Evolutionary conservation across 2,797 vertebrate genomes (phyloP), one percentile per base, ranked within the genome.

Genomic region (Cossypha polioptera): DNA sequence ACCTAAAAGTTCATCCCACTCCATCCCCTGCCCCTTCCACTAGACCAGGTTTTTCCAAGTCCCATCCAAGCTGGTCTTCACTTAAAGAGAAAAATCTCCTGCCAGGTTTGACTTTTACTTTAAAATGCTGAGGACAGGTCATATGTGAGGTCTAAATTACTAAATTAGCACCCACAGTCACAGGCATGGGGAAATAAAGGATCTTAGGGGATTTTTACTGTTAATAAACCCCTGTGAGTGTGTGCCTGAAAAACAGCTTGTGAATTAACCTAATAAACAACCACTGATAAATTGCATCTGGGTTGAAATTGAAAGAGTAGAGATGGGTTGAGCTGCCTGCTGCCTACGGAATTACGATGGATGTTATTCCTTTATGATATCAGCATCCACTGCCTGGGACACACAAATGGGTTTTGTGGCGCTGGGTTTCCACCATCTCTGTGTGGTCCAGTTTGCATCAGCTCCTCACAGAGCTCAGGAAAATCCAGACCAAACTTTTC

Each of bases 181-280:
- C 1, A 69, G 51, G 35, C 38, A 7, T 0, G n/a, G 55, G 35
- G 80, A 79, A 66, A 58, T 54, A 54, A 69, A 85, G 84, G 88
- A 55, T 63, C 66, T 77, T 20, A 25, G 36, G 13, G 63, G 55
- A 91, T 73, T 93, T 82, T 73, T 78, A 36, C 33, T 36, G 63
- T 75, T 88, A 85, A 81, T 79, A 90, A 95, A 82, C 21, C 21
- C 51, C 67, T 40, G n/a, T 13, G 71, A 92, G 55, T 43, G 45
- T 50, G 61, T 55, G 82, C 62, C 77, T 86, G 80, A 86, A 47
- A 83, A 95, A 61, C 3, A 83, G 45, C 67, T 94, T 53, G 69
- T 50, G 57, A 90, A 87, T 82, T 69, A 85, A 75, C 2, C 3
- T 47, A 93, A 82, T 33, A 76, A 93, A 86, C 80, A 81, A 61